phyloP scores from a whole-genome alignment of 2,113 vertebrate genomes.

The Dendropsophus ebraccatus region DNA sequence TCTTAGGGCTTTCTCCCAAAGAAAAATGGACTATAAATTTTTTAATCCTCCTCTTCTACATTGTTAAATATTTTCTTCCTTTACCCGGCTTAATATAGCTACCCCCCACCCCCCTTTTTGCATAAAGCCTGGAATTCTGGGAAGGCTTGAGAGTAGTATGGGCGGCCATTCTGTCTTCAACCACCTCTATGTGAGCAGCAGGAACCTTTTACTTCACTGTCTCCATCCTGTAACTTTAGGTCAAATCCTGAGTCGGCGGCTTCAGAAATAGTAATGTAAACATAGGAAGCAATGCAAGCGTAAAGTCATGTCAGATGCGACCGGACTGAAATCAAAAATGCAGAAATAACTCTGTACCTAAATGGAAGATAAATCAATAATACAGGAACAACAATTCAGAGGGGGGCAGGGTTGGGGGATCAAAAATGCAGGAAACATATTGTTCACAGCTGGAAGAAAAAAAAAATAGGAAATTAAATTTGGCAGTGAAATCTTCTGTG shows the following conservation, averaged over 20 bases:
- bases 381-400: too few relatives aligned
- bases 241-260: not conserved
- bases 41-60: too few relatives aligned
- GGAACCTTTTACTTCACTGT: not conserved
- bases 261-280: not conserved
- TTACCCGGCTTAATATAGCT: not conserved
- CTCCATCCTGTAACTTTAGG: not conserved
- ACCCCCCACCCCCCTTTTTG: too few relatives aligned
- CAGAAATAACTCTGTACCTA: not conserved
- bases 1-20: not conserved
- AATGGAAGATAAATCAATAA: conserved; percentile 20
- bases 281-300: conserved; percentile 11
- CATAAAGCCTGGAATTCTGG: too few relatives aligned
- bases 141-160: too few relatives aligned
- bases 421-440: not conserved
- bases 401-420: not conserved
- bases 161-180: too few relatives aligned
- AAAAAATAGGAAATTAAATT: too few relatives aligned
- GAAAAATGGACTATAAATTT: too few relatives aligned
- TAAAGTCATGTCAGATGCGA: not conserved
- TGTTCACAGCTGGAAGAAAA: too few relatives aligned
- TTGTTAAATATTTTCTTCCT: too few relatives aligned
- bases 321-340: not conserved
- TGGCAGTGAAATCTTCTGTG: too few relatives aligned
- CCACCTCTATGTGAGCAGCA: not conserved